These are phyloP conservation scores for Athalia circularis DNA, from an alignment of 2,888 invertebrate species.

Conservation along the genomic window DNA sequence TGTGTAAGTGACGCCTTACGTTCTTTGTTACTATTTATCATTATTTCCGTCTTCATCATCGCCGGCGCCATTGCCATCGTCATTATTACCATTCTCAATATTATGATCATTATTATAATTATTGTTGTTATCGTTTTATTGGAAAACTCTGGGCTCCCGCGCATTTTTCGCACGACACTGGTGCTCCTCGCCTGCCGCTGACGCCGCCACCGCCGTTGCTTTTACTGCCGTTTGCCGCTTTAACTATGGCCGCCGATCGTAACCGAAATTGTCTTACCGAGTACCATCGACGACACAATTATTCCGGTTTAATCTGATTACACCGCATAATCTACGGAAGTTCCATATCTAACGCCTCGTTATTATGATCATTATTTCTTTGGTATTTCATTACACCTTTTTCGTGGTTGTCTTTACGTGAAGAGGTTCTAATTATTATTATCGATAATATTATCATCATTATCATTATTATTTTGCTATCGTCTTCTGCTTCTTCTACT, in stretches of 20 bases:
- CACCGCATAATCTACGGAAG: neutral
- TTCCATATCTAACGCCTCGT: neutral
- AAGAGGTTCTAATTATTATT: too few species aligned
- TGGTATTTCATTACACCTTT: too few species aligned
- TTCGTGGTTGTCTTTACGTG: too few species aligned
- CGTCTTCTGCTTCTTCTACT: neutral
- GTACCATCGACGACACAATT: slow-evolving; percentile 12
- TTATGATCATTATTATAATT: slow-evolving; percentile 25
- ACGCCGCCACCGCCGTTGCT: slow-evolving; percentile 47
- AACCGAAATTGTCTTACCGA: slow-evolving; percentile 29
- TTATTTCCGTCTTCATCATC: neutral
- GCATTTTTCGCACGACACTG: slow-evolving; percentile 63
- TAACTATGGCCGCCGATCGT: slow-evolving; percentile 59
- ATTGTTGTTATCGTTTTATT: slow-evolving; percentile 47
- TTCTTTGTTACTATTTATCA: slow-evolving; percentile 19
- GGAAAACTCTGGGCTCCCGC: slow-evolving; percentile 65
- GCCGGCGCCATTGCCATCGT: neutral
- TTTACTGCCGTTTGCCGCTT: slow-evolving; percentile 25
- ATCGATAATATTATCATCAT: neutral
- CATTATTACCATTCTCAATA: neutral
- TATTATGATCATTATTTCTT: too few species aligned
- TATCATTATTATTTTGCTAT: neutral
- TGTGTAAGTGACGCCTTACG: slow-evolving; percentile 11
- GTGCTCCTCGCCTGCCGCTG: slow-evolving; percentile 48
- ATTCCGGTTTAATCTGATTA: neutral